These are phyloP conservation scores for Saturnia japonica DNA, from an alignment of 2,888 invertebrate species.

Conservation along the genomic window DNA sequence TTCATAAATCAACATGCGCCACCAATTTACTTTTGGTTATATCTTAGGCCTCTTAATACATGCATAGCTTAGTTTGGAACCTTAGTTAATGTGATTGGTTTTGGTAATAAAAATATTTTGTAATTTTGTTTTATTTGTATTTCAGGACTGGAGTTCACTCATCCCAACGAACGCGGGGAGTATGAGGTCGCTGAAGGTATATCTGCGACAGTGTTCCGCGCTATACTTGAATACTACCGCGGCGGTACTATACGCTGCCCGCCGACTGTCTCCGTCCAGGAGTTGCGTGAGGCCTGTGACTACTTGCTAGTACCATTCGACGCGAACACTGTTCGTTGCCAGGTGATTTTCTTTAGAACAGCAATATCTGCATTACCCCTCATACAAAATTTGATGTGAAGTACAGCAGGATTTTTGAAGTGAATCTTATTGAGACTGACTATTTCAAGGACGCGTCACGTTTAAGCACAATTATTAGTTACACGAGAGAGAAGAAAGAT, in stretches of 20 bases:
- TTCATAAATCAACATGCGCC: too few relatives aligned
- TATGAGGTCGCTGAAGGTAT: conserved; percentile 99
- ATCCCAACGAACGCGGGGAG: conserved; percentile 97
- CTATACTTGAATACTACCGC: conserved; percentile 97
- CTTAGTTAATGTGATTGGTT: too few relatives aligned
- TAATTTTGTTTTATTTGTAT: too few relatives aligned
- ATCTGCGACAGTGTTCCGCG: conserved; percentile 96
- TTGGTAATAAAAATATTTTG: too few relatives aligned
- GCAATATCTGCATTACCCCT: background rate
- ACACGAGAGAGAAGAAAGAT: too few relatives aligned
- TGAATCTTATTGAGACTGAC: too few relatives aligned
- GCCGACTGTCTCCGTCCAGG: conserved; percentile 96
- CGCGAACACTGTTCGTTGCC: conserved; percentile 95
- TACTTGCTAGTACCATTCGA: conserved; percentile 99
- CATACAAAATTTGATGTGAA: background rate
- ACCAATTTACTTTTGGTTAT: too few relatives aligned
- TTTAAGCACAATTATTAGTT: too few relatives aligned
- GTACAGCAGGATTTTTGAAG: too few relatives aligned
- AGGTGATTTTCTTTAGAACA: conserved; percentile 44
- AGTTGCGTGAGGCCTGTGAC: conserved; percentile 98
- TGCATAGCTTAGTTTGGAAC: too few relatives aligned
- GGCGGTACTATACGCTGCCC: conserved; percentile 96
- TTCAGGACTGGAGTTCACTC: conserved; percentile 91
- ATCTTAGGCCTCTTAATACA: too few relatives aligned
- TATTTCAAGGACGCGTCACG: too few relatives aligned